A percentile compares a stretch with the other conserved stretches of the same genome.
Evolutionary conservation across 1,140 invertebrate species (phyloP).

Genomic region (Penaeus chinensis): DNA sequence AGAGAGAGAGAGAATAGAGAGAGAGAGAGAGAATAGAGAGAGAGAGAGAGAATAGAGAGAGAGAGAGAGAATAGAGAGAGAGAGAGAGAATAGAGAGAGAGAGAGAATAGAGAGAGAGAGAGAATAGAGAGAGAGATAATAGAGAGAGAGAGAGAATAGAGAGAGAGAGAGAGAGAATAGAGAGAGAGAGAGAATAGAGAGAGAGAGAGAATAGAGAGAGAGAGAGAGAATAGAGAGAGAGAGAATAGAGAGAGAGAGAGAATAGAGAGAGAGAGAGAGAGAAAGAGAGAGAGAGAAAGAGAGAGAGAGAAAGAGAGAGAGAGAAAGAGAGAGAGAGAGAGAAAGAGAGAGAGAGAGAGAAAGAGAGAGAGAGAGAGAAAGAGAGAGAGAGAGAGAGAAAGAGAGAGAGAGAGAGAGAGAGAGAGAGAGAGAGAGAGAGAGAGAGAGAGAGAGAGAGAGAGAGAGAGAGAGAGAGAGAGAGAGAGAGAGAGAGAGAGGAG

Average conservation of each 20-base stretch:
- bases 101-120: too few relatives aligned
- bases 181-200: too few relatives aligned
- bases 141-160: too few relatives aligned
- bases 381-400: background rate
- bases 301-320: background rate
- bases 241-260: too few relatives aligned
- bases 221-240: too few relatives aligned
- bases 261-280: background rate
- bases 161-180: too few relatives aligned
- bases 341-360: background rate
- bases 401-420: background rate
- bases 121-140: too few relatives aligned
- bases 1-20: background rate
- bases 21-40: background rate
- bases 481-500: too few relatives aligned
- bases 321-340: background rate
- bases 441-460: background rate
- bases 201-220: too few relatives aligned
- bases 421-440: background rate
- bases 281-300: rapidly evolving
- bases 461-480: too few relatives aligned
- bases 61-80: too few relatives aligned
- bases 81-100: too few relatives aligned
- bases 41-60: background rate
- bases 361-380: background rate